Conservation (phyloP, 2,797 vertebrate genomes). For the Siniperca obscura region DNA sequence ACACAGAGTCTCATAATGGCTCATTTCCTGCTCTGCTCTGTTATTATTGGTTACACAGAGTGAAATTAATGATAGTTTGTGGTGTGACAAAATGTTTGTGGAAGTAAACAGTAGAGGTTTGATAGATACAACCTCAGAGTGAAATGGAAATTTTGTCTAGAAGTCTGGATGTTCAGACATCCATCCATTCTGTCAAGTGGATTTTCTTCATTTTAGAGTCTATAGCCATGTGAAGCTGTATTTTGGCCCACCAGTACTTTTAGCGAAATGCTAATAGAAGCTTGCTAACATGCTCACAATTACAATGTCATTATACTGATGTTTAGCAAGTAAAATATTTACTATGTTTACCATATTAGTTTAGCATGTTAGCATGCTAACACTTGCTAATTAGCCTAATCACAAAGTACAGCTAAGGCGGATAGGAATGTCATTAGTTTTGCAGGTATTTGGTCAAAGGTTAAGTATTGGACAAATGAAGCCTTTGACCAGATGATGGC, state of each 20-base stretch:
- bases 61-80: constrained; percentile 62
- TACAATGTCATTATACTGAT: not conserved
- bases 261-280: not conserved
- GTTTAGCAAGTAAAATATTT: not conserved
- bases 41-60: constrained; percentile 60
- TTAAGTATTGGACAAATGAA: not conserved
- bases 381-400: not conserved
- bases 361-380: not conserved
- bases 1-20: constrained; percentile 62
- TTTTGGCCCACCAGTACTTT: not conserved
- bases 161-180: constrained; percentile 7
- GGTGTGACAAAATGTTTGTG: constrained; percentile 54
- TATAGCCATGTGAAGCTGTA: not conserved
- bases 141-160: constrained; percentile 10
- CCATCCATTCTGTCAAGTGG: not conserved
- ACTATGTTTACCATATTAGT: not conserved
- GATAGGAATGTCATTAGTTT: not conserved
- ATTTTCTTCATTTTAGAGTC: not conserved
- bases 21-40: constrained; percentile 70
- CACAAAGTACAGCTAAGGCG: not conserved
- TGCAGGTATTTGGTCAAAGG: not conserved
- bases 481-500: not conserved
- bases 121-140: constrained; percentile 20
- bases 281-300: not conserved
- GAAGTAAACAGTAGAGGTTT: constrained; percentile 44